phyloP scores from a whole-genome alignment of 2,113 vertebrate species.

The Stomatorhinus ivindoensis region DNA sequence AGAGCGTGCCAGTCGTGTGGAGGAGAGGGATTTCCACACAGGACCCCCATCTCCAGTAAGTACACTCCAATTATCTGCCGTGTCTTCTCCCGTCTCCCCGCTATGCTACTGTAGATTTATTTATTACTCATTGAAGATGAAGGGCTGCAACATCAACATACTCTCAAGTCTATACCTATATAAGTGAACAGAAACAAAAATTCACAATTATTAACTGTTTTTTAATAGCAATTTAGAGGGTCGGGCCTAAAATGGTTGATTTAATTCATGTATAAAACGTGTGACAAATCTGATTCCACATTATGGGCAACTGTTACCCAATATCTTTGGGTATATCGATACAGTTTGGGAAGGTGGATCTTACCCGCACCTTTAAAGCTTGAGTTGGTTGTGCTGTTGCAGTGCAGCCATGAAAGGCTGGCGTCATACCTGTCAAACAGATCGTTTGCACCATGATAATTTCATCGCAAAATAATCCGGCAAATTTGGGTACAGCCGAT shows the following conservation, averaged over 20 bases:
- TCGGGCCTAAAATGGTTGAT: constrained; percentile 3
- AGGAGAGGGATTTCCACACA: not conserved
- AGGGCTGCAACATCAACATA: not conserved
- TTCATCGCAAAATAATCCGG: constrained; percentile 62
- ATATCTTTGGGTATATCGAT: constrained; percentile 58
- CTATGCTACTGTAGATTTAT: not conserved
- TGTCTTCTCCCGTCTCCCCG: not conserved
- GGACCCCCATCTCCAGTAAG: not conserved
- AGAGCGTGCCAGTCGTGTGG: not conserved
- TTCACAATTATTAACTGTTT: not conserved
- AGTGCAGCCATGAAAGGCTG: constrained; percentile 84
- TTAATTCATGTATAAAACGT: constrained; percentile 30
- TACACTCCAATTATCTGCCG: constrained; percentile 14
- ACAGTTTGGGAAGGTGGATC: constrained; percentile 52
- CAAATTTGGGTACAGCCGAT: constrained; percentile 65
- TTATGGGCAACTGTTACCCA: constrained; percentile 45
- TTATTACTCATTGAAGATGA: not conserved
- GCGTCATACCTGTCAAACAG: constrained; percentile 89
- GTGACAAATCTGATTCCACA: constrained; percentile 43
- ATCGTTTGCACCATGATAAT: constrained; percentile 82
- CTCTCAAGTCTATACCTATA: not conserved
- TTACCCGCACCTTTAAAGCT: constrained; percentile 47
- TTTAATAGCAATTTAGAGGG: constrained; percentile 1
- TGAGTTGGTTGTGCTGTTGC: constrained; percentile 61
- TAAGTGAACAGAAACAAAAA: not conserved